These are phyloP conservation scores for Mystacides longicornis DNA, from an alignment of 2,888 invertebrate genomes.

Conservation along the genomic window DNA sequence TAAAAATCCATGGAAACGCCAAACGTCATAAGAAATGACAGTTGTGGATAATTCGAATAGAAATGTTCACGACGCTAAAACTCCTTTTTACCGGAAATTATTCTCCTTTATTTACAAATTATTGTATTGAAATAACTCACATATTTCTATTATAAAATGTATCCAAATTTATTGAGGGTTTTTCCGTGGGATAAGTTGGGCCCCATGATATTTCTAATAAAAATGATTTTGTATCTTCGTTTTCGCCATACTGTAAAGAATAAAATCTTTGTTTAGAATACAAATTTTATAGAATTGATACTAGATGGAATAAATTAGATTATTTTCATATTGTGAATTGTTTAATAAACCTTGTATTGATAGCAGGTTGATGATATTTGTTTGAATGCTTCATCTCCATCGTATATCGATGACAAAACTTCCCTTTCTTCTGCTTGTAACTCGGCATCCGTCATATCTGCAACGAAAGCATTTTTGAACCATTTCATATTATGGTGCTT, in stretches of 20 bases:
- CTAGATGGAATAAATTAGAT: no score
- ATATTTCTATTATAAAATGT: constrained; percentile 90
- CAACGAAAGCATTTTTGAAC: no score
- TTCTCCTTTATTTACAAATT: no score
- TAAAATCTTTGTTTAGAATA: neutral
- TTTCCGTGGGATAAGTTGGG: constrained; percentile 74
- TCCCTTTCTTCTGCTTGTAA: constrained; percentile 83
- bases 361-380: constrained; percentile 69
- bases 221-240: constrained; percentile 72
- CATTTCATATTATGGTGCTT: no score
- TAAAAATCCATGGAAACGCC: no score
- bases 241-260: constrained; percentile 64
- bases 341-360: constrained; percentile 85
- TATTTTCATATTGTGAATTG: neutral
- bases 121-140: constrained; percentile 51
- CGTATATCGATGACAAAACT: constrained; percentile 87
- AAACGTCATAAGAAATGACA: no score
- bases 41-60: no score
- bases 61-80: no score
- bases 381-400: constrained; percentile 83
- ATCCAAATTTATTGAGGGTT: constrained; percentile 77
- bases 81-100: no score
- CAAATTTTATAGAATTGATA: constrained; percentile 2
- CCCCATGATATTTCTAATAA: constrained; percentile 85
- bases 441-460: constrained; percentile 53